A percentile compares a stretch with the other conserved stretches of the same genome.
phyloP scores from a whole-genome alignment of 2,113 vertebrate genomes.

The Xyrauchen texanus region DNA sequence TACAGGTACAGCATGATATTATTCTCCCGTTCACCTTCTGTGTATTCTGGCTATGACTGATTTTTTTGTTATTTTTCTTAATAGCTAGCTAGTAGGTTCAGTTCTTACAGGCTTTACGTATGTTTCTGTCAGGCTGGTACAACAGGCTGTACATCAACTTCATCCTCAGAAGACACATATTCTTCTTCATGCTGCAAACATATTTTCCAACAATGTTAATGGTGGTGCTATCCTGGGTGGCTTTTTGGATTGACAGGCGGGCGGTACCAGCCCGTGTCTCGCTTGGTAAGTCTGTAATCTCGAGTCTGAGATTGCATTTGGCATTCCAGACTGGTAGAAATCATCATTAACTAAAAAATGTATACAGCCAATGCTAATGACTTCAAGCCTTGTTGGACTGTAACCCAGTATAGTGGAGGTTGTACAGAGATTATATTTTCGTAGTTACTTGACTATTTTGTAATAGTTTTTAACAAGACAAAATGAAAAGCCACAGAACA shows the following conservation, averaged over 20 bases:
- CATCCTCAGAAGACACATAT: slow-evolving; percentile 87
- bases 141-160: slow-evolving; percentile 92
- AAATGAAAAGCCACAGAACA: too few relatives aligned
- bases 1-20: slow-evolving; percentile 74
- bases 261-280: slow-evolving; percentile 90
- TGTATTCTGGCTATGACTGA: slow-evolving; percentile 1
- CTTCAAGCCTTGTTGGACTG: too few relatives aligned
- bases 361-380: too few relatives aligned
- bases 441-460: too few relatives aligned
- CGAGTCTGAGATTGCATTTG: too few relatives aligned
- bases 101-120: neutral
- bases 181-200: slow-evolving; percentile 94
- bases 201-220: slow-evolving; percentile 94
- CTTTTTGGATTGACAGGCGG: slow-evolving; percentile 91
- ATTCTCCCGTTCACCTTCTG: neutral
- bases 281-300: slow-evolving; percentile 73
- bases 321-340: too few relatives aligned
- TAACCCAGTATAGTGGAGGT: too few relatives aligned
- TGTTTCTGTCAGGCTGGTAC: slow-evolving; percentile 82
- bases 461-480: too few relatives aligned
- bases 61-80: neutral
- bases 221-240: slow-evolving; percentile 93
- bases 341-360: too few relatives aligned
- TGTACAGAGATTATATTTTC: too few relatives aligned
- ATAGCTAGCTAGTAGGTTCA: neutral